Conservation (phyloP, 2,797 vertebrate species). For the Oreonectes daqikongensis region DNA sequence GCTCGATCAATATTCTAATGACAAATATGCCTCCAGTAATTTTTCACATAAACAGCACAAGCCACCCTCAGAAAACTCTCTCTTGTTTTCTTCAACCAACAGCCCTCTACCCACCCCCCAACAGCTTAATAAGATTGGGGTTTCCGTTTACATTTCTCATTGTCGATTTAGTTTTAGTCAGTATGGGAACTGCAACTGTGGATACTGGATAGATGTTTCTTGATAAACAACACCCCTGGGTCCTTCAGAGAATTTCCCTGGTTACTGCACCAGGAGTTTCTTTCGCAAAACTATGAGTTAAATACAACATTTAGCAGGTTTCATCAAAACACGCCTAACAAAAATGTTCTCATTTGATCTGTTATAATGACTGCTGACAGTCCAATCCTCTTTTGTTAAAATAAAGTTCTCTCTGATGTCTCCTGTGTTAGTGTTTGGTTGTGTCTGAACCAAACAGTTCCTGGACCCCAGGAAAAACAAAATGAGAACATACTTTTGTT, state of each 20-base stretch:
- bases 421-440: not conserved
- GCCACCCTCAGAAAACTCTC: not conserved
- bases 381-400: not conserved
- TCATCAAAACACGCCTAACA: not conserved
- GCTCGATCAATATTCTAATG: slow-evolving; percentile 43
- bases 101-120: too few species aligned
- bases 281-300: not conserved
- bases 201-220: not conserved
- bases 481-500: too few species aligned
- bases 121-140: not conserved
- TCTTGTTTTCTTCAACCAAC: slow-evolving; percentile 1
- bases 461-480: too few species aligned
- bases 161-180: slow-evolving; percentile 19
- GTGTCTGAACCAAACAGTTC: too few species aligned
- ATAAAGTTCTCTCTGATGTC: not conserved
- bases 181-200: not conserved
- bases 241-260: not conserved
- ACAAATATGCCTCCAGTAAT: slow-evolving; percentile 42
- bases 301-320: not conserved
- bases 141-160: not conserved
- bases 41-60: slow-evolving; percentile 28
- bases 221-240: not conserved
- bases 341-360: not conserved
- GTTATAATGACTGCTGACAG: not conserved
- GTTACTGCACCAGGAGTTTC: not conserved